Percentiles rank a stretch among this genome's conserved stretches.
Conservation (phyloP, 2,113 vertebrate species). For the Chloropsis cyanopogon region DNA sequence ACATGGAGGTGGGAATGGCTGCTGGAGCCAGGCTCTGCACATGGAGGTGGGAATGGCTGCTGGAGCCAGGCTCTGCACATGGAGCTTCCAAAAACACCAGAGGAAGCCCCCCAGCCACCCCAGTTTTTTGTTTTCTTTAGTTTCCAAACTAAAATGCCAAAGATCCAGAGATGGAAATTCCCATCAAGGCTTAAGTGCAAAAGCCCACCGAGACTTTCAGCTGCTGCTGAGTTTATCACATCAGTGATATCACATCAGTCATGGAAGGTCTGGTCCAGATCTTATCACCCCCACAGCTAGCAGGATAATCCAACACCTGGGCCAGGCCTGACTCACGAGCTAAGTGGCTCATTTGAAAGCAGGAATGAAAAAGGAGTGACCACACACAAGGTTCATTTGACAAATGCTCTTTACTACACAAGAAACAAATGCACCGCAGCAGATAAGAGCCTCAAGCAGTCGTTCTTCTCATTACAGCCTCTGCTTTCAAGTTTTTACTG, state of each 20-base stretch:
- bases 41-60: not conserved
- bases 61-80: not conserved
- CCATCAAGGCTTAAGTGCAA: not conserved
- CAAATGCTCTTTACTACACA: not conserved
- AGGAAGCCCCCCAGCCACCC: not conserved
- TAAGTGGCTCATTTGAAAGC: not conserved
- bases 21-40: not conserved
- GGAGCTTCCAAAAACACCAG: not conserved
- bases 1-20: not conserved
- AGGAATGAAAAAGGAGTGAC: not conserved
- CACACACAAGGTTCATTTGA: not conserved
- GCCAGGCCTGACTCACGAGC: fast-evolving
- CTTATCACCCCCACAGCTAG: not conserved
- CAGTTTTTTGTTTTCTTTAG: fast-evolving
- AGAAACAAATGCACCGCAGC: not conserved
- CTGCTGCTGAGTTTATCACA: not conserved
- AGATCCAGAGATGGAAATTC: not conserved
- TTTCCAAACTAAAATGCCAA: not conserved
- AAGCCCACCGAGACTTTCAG: not conserved
- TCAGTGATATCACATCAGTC: not conserved
- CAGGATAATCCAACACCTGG: not conserved
- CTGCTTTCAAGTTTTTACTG: not conserved
- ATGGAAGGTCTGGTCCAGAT: not conserved
- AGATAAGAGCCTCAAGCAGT: not conserved
- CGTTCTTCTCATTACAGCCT: not conserved